Percentiles rank a stretch among this genome's conserved stretches.
These are phyloP conservation scores for Armadillidium nasatum DNA, from an alignment of 1,140 invertebrate species.

Conservation along the genomic window DNA sequence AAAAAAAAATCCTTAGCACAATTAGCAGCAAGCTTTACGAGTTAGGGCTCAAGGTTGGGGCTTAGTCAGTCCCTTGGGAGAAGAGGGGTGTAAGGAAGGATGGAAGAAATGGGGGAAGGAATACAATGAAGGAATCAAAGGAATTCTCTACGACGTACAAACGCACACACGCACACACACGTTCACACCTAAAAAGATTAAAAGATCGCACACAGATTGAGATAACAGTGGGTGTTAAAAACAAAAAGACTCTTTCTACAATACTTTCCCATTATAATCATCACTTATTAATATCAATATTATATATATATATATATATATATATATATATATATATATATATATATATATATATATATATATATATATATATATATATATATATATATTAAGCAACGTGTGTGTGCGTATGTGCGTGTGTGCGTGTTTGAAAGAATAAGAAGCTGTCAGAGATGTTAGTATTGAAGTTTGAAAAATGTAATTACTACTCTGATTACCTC, in stretches of 20 bases:
- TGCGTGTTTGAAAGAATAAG: neutral
- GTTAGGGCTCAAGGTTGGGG: neutral
- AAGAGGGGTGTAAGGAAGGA: neutral
- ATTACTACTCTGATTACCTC: too few species aligned
- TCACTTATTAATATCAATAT: neutral
- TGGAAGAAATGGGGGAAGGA: neutral
- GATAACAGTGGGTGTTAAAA: too few species aligned
- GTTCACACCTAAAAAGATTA: too few species aligned
- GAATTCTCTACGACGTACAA: too few species aligned
- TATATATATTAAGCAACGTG: neutral
- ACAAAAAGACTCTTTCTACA: too few species aligned
- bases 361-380: conserved; percentile 14
- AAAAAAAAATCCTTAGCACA: neutral
- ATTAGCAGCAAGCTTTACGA: neutral
- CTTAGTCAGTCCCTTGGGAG: neutral
- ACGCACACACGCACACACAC: too few species aligned
- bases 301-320: conserved; percentile 1
- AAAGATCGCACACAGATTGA: too few species aligned
- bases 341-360: conserved; percentile 14
- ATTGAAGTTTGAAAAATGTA: too few species aligned
- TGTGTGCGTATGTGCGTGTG: neutral
- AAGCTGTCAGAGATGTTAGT: neutral
- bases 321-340: neutral
- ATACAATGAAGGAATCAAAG: too few species aligned
- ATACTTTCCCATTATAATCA: too few species aligned